Evolutionary conservation across 2,113 vertebrate species (phyloP), one percentile per base, ranked within the genome.

Genomic region (Kryptolebias marmoratus): DNA sequence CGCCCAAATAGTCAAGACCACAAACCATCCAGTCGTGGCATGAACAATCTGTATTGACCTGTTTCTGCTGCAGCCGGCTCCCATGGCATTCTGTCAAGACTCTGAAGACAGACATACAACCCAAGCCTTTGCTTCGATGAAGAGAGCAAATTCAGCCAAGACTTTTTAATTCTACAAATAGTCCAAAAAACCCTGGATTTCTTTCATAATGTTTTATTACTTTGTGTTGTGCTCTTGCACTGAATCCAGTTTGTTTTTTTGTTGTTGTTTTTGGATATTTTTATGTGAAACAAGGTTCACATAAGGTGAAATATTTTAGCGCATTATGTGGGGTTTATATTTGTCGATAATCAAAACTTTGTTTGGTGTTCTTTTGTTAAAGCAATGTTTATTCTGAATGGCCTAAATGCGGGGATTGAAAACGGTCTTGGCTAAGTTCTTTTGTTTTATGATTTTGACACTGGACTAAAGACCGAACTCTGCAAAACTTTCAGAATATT

Each of bases 151-250:
- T 36, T 36, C 32, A 36, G 32, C 67, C 73, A 85, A 85, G 73
- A 31, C 69, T 77, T 82, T 87, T 71, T 83, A 61, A 80, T 83
- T 88, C 80, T 83, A 76, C 86, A 75, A 74, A 78, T 86, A 81
- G 58, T 22, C 22, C 22, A 83, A 76, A 85, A 80, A 85, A 79
- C 22, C 22, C 76, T 89, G 80, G 87, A 89, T 27, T 32, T 69
- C 70, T 57, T 77, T 71, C 66, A 83, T 55, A 11, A 60, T 71
- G 78, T 84, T 93, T 95, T 91, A 91, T 93, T 95, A 90, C 91
- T 94, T 95, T 93, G 93, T 89, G 90, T 93, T 95, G 81, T 82
- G 80, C 68, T 64, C 64, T 64, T 63, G 82, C 82, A 80, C 71
- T 65, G 71, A 89, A 84, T 83, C 71, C 68, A 80, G 73, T 76